Conservation (phyloP, 2,113 vertebrate genomes). For the Poicephalus gulielmi region DNA sequence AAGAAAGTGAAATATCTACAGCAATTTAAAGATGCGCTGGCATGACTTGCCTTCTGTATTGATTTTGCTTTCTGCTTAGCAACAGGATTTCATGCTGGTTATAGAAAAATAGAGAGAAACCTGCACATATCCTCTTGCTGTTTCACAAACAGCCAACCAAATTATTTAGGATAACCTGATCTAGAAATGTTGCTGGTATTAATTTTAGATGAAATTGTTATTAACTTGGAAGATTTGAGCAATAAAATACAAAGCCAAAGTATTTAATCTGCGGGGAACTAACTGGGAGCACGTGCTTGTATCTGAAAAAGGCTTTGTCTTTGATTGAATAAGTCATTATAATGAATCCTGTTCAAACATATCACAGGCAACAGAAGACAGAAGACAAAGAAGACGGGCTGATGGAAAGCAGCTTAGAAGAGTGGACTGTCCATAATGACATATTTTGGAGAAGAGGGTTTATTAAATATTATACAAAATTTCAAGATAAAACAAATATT, state of each 20-base stretch:
- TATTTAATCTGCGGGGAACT: neutral
- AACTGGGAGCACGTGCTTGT: neutral
- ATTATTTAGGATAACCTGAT: neutral
- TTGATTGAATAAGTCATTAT: constrained; percentile 18
- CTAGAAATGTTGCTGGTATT: neutral
- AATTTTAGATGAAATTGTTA: neutral
- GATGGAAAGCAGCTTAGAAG: neutral
- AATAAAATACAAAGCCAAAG: neutral
- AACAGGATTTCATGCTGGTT: constrained; percentile 12
- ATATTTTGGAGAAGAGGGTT: neutral
- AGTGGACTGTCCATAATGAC: neutral
- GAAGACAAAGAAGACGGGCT: neutral
- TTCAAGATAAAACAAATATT: neutral
- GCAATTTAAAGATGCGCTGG: neutral
- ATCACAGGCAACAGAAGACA: neutral
- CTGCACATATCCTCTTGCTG: neutral
- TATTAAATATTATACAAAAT: neutral
- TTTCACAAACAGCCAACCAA: neutral
- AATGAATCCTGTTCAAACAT: constrained; percentile 16
- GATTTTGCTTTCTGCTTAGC: constrained; percentile 48
- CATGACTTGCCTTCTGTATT: constrained; percentile 1
- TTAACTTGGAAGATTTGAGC: neutral
- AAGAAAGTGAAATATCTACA: neutral
- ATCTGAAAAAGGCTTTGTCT: neutral
- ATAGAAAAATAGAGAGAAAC: neutral